A percentile compares a stretch with the other conserved stretches of the same genome.
These are phyloP conservation scores for Pituophis catenifer DNA, from an alignment of 2,113 vertebrate genomes.

Conservation along the genomic window DNA sequence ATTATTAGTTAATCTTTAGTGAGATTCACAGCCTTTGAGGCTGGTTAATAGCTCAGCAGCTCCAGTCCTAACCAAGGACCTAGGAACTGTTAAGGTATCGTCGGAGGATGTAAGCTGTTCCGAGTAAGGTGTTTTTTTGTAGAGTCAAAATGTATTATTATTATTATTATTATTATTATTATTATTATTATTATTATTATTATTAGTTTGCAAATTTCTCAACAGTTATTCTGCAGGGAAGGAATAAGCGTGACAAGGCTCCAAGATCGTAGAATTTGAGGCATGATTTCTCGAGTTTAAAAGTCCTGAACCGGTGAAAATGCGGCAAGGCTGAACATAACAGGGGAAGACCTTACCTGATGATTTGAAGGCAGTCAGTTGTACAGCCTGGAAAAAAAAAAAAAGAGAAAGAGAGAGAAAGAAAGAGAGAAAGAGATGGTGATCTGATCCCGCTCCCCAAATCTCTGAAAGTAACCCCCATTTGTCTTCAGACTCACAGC, in stretches of 20 bases:
- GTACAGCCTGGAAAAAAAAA: conserved; percentile 75
- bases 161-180: no score
- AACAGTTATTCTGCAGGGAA: neutral
- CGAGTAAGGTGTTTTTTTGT: no score
- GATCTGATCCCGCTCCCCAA: neutral
- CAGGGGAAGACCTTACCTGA: conserved; percentile 72
- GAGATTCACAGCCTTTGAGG: no score
- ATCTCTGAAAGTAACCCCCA: neutral
- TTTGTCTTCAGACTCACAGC: neutral
- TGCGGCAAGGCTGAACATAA: neutral
- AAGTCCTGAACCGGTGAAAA: neutral
- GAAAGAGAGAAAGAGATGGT: neutral
- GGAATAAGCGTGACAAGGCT: neutral
- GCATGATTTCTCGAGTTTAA: neutral
- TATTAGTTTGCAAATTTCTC: neutral
- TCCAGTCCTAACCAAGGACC: no score
- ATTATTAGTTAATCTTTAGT: no score
- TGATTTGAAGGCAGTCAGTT: conserved; percentile 86
- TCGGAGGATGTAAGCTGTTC: no score
- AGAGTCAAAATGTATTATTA: no score
- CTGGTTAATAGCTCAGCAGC: no score
- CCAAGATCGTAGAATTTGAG: neutral
- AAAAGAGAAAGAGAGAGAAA: no score
- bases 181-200: neutral
- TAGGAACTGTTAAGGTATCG: no score